Percentiles rank a stretch among this genome's conserved stretches.
Conservation (phyloP, 2,797 vertebrate genomes). For the Pogonophryne albipinna region DNA sequence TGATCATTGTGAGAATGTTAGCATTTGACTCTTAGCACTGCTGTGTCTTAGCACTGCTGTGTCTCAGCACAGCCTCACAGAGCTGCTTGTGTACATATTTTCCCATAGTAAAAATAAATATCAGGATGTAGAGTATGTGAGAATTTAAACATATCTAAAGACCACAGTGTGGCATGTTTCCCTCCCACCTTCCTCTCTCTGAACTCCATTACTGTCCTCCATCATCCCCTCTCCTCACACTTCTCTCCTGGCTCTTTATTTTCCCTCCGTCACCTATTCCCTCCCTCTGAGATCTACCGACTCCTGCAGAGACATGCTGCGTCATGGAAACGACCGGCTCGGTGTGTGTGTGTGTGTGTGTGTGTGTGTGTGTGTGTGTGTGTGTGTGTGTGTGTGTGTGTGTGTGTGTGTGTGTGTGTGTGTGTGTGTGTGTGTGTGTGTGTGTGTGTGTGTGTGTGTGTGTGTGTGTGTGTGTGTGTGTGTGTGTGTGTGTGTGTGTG, state of each 20-base stretch:
- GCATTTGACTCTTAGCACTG: too few species aligned
- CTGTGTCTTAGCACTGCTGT: too few species aligned
- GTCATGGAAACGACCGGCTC: constrained; percentile 76
- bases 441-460: constrained; percentile 8
- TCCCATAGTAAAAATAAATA: not conserved
- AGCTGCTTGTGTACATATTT: not conserved
- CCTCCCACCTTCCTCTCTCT: constrained; percentile 35
- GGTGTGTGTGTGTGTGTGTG: constrained; percentile 7
- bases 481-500: constrained; percentile 8
- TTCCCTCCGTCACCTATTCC: constrained; percentile 63
- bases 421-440: constrained; percentile 11
- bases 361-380: constrained; percentile 13
- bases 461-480: constrained; percentile 11
- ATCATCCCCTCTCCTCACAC: constrained; percentile 48
- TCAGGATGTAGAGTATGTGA: not conserved
- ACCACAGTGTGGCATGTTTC: constrained; percentile 1
- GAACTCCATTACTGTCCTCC: constrained; percentile 26
- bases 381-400: constrained; percentile 10
- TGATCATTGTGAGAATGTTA: not conserved
- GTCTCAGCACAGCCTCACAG: too few species aligned
- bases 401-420: constrained; percentile 11
- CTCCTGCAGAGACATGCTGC: constrained; percentile 78
- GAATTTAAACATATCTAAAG: constrained; percentile 2
- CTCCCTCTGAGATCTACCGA: constrained; percentile 61
- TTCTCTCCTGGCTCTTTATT: constrained; percentile 35